Conservation (phyloP, 2,113 vertebrate genomes). For the Apeltes quadracus region DNA sequence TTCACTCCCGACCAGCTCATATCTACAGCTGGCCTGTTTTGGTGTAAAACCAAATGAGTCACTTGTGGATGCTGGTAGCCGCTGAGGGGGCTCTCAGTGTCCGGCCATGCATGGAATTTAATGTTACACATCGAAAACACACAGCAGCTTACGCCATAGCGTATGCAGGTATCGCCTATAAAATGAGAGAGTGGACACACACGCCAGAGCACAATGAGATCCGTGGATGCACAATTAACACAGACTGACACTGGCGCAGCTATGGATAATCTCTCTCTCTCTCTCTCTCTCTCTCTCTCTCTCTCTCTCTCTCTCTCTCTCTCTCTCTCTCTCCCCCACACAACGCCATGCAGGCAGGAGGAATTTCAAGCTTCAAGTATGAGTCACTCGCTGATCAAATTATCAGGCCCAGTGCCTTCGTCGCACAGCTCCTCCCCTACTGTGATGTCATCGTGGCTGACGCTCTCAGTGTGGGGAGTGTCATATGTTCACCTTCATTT, state of each 20-base stretch:
- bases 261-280: background rate
- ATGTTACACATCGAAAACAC: slow-evolving; percentile 14
- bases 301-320: too few species aligned
- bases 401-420: slow-evolving; percentile 47
- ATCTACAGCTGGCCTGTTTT: slow-evolving; percentile 25
- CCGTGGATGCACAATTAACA: slow-evolving; percentile 27
- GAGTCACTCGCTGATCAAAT: slow-evolving; percentile 74
- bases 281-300: too few species aligned
- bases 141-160: slow-evolving; percentile 13
- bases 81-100: slow-evolving; percentile 25
- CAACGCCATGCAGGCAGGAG: slow-evolving; percentile 15
- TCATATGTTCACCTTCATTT: too few species aligned
- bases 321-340: slow-evolving; percentile 1
- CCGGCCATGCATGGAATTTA: slow-evolving; percentile 6
- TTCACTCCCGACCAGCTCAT: slow-evolving; percentile 9
- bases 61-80: slow-evolving; percentile 45
- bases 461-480: too few species aligned
- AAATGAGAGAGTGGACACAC: slow-evolving; percentile 12
- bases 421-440: slow-evolving; percentile 40
- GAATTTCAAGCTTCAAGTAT: slow-evolving; percentile 60
- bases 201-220: slow-evolving; percentile 17
- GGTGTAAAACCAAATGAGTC: slow-evolving; percentile 41
- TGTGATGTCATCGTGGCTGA: background rate
- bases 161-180: background rate
- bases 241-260: slow-evolving; percentile 19